A percentile compares a stretch with the other conserved stretches of the same genome.
Evolutionary conservation across 2,888 invertebrate species (phyloP).

Genomic region (Parnassius mnemosyne): DNA sequence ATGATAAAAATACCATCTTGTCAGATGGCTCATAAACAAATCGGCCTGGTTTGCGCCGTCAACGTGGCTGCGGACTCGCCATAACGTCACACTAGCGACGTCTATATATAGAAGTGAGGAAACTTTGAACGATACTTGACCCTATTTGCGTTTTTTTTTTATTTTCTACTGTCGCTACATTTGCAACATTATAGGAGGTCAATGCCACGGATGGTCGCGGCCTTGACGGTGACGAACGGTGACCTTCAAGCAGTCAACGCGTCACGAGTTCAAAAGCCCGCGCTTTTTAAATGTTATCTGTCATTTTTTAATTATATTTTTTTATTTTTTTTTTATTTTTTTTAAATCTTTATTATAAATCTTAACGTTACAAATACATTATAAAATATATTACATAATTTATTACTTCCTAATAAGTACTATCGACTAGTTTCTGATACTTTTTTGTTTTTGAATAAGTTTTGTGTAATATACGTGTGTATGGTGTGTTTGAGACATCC

Average conservation of each 20-base stretch:
- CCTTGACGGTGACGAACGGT: constrained; percentile 50
- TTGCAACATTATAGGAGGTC: constrained; percentile 62
- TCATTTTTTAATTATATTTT: constrained; percentile 40
- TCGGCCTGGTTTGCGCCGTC: constrained; percentile 57
- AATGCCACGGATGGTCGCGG: constrained; percentile 59
- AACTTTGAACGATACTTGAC: constrained; percentile 71
- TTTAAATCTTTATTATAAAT: constrained; percentile 79
- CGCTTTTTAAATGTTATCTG: constrained; percentile 32
- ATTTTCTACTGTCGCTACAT: constrained; percentile 37
- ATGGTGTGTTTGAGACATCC: constrained; percentile 30
- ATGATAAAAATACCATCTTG: constrained; percentile 50
- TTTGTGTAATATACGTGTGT: constrained; percentile 35
- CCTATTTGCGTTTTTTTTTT: constrained; percentile 51
- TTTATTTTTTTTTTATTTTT: constrained; percentile 45
- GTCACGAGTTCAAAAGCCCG: constrained; percentile 26
- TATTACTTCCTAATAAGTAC: constrained; percentile 58
- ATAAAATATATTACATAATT: constrained; percentile 74
- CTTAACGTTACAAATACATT: constrained; percentile 77
- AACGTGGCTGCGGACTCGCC: constrained; percentile 56
- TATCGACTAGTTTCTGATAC: constrained; percentile 55
- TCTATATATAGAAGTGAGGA: constrained; percentile 48
- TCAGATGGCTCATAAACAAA: constrained; percentile 67
- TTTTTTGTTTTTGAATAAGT: constrained; percentile 43
- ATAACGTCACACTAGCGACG: constrained; percentile 58
- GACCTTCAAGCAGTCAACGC: constrained; percentile 36